Conservation (phyloP, 2,797 vertebrate genomes). For the Tenualosa thibaudeaui region DNA sequence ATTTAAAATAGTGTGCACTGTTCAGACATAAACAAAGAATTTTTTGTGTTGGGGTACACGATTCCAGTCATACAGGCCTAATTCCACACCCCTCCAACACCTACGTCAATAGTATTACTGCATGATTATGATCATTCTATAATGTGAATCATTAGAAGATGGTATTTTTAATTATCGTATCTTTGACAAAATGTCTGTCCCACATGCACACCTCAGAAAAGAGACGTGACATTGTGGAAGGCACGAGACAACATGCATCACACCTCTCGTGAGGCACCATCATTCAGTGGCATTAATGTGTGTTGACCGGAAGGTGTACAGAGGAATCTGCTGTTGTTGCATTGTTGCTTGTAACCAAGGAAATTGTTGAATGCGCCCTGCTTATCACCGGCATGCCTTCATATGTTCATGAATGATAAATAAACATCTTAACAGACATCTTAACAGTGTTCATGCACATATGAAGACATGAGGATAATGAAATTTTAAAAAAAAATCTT, state of each 20-base stretch:
- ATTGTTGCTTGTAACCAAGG: background rate
- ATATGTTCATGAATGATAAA: background rate
- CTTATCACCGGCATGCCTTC: background rate
- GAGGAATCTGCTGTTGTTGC: background rate
- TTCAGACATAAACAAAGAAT: no score
- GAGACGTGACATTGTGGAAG: background rate
- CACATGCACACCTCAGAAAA: background rate
- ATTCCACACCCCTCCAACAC: no score
- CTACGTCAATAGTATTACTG: no score
- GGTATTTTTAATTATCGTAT: slow-evolving; percentile 4
- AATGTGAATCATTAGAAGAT: background rate
- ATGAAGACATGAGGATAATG: no score
- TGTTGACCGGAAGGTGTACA: background rate
- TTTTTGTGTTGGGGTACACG: no score
- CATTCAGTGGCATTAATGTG: background rate
- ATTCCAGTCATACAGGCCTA: no score
- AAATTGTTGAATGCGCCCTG: background rate
- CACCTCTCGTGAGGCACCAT: background rate
- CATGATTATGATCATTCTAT: no score
- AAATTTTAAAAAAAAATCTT: no score
- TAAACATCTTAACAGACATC: background rate
- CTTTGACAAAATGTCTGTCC: background rate
- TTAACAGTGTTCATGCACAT: background rate
- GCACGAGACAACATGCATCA: background rate
- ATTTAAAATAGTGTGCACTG: no score